Base-by-base conservation (phyloP, 2,113 vertebrate species). In the Bostrychus sinensis region DNA sequence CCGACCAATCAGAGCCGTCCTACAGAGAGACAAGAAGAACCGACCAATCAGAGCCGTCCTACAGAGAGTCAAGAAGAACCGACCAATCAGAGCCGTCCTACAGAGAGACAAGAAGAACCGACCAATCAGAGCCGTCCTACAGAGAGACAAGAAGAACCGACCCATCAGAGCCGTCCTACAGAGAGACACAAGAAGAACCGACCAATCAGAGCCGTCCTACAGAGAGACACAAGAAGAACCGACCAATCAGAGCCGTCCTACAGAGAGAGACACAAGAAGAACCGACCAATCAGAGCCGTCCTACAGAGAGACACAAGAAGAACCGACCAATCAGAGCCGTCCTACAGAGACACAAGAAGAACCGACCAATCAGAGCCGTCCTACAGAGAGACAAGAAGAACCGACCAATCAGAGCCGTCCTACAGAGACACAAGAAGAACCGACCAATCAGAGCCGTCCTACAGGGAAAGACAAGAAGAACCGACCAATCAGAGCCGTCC, bases 111-210 rank as follows among this genome's bases (percentile, higher is more conserved):
- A n/a, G n/a, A n/a, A n/a, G n/a, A n/a, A n/a, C n/a, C n/a, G n/a
- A n/a, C n/a, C n/a, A 48, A 48, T 48, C 45, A 25, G 45, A 48
- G 45, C 45, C 22, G 11, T 11, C 25, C 45, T 48, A n/a, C n/a
- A n/a, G n/a, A 23, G 43, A 46, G 20, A 48, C 4, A 7, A 42
- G n/a, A 42, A 19, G n/a, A n/a, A n/a, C n/a, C n/a, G n/a, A n/a
- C n/a, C n/a, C n/a, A n/a, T n/a, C n/a, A 19, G n/a, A 19, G 7
- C n/a, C n/a, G n/a, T 34, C 32, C 32, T 10, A 34, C 32, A 34
- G 32, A 10, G 32, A n/a, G n/a, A 17, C 16, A 1, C n/a, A 7
- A 17, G 39, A 42, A 17, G 7, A 42, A 13, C 3, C 16, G 16
- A 16, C 16, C 16, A n/a, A 39, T 11, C 4, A 37, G 34, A 37